phyloP scores from a whole-genome alignment of 2,797 vertebrate species.

The Tadarida brasiliensis region DNA sequence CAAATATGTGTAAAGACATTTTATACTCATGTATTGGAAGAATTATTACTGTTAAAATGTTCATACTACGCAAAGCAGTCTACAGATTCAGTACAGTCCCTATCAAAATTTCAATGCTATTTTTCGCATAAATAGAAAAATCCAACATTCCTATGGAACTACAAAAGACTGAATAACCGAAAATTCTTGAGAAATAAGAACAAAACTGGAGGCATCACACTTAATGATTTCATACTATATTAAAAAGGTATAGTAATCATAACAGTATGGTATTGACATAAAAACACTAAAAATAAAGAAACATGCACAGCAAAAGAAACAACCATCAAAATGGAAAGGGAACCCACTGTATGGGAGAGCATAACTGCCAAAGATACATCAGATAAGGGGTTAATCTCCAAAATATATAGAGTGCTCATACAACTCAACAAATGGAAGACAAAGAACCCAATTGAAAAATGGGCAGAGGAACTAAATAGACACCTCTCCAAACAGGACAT shows the following conservation, averaged over 20 bases:
- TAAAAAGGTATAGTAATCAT: background rate
- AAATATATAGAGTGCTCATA: no score
- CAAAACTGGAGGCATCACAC: background rate
- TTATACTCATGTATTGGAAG: background rate
- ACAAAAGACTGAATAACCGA: background rate
- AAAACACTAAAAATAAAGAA: no score
- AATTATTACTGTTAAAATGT: conserved; percentile 4
- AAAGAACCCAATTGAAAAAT: no score
- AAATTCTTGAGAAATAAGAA: background rate
- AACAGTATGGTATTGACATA: background rate
- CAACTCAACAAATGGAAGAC: no score
- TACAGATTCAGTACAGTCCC: background rate
- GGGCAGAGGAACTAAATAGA: no score
- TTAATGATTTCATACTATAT: background rate
- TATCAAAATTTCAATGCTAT: background rate
- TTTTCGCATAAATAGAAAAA: conserved; percentile 6
- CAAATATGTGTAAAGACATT: background rate
- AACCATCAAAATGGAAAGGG: no score
- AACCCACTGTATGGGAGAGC: no score
- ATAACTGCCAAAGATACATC: no score
- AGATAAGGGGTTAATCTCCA: no score
- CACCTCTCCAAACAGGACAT: no score
- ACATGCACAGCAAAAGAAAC: no score
- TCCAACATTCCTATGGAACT: background rate
- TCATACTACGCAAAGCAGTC: background rate